Conservation (phyloP, 2,113 vertebrate species). For the Eptatretus burgeri region DNA sequence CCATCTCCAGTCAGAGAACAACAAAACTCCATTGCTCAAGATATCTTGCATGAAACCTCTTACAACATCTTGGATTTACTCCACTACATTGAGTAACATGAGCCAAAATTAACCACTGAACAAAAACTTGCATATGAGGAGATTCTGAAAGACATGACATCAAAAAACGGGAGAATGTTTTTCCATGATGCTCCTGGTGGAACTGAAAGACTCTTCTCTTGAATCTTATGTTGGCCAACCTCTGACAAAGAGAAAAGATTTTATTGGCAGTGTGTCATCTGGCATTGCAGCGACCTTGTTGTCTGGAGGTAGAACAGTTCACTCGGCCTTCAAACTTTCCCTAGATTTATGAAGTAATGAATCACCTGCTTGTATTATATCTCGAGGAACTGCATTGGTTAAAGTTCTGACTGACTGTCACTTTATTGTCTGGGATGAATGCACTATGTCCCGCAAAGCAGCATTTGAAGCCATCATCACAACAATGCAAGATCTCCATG, state of each 20-base stretch:
- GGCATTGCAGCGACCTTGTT: neutral
- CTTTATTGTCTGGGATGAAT: neutral
- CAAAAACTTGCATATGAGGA: neutral
- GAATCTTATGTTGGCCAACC: too few species aligned
- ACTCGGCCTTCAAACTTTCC: neutral
- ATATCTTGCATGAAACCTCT: too few species aligned
- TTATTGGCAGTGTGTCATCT: neutral
- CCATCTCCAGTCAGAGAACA: neutral
- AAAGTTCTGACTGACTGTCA: neutral
- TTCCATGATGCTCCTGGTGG: neutral
- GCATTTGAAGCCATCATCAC: conserved; percentile 1
- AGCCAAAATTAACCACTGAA: neutral
- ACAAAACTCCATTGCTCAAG: neutral
- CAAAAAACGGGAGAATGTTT: neutral
- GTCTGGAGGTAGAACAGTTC: neutral
- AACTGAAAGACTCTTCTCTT: too few species aligned
- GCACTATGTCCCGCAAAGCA: neutral
- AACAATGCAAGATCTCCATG: neutral
- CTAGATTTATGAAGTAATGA: neutral
- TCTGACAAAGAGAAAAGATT: too few species aligned
- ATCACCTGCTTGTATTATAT: neutral
- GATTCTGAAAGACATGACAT: neutral
- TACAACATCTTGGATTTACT: too few species aligned
- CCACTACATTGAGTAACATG: neutral
- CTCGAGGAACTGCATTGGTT: neutral